Base-by-base conservation (phyloP, 1,140 invertebrate genomes). In the Tetramorium simillimum region DNA sequence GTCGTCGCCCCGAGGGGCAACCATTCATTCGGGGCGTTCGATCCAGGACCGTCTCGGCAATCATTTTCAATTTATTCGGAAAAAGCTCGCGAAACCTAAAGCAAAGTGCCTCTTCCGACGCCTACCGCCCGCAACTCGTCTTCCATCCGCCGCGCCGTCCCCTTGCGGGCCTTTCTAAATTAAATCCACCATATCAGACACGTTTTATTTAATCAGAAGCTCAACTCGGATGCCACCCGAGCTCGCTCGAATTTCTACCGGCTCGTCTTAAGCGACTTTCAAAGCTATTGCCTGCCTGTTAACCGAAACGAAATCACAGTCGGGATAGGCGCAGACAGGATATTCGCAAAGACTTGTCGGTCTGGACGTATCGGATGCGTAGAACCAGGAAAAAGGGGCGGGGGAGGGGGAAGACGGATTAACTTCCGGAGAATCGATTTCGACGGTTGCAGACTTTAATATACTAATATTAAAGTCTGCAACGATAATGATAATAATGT, bases 141-240 rank as follows among this genome's bases (percentile, higher is more conserved):
- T 75, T 76, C 56, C 49, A 76, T 67, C 46, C 33, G 53, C 80
- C 53, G 43, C 33, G 53, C 80, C 53, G 43, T 53, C 72, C 80
- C 87, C 73, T 81, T 58, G 75, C 78, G 81, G 69, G 88, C 67
- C 88, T 89, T 84, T 94, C 91, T 93, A 94, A 94, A 94, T 94
- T 94, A 93, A 94, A 94, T 94, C 89, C 91, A 92, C 88, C 92
- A 94, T 94, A 94, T 94, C 94, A 94, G 93, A 94, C 93, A 91
- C 93, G 90, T 94, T 94, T 94, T 94, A 94, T 94, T 94, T 93
- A 94, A 94, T 94, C 94, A 94, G 89, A 89, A 62, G 65, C 85
- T 82, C 85, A 14, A 76, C 88, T 33, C 40, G 37, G 81, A 72
- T 77, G 62, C 43, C 51, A 86, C 86, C 88, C 77, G 63, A 72